Base-by-base conservation (phyloP, 1,140 invertebrate species). In the Brachionus rubens region DNA sequence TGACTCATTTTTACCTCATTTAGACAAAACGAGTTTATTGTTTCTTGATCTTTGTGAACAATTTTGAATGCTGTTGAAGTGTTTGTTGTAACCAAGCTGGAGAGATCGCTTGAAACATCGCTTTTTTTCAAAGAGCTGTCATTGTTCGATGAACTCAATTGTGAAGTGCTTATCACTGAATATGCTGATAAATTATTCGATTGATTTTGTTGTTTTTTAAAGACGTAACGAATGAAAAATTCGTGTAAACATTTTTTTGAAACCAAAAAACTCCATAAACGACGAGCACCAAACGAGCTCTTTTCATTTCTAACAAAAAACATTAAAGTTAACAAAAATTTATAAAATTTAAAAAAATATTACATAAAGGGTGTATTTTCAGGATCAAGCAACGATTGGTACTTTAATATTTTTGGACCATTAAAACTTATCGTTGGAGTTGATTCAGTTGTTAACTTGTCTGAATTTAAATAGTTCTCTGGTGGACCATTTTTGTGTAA, bases 1-100 rank as follows among this genome's bases (percentile, higher is more conserved):
- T 9, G 14, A 77, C 36, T 21, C 33, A 36, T 33, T 79, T 3
- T 84, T 83, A 92, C 91, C 85, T 91, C 90, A 87, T 96, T 98
- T 48, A 98, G 87, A 81, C 94, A 96, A 87, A 99, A 99, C 36
- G 96, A 92, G 78, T 93, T 90, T 77, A 99, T 97, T 75, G 93
- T 93, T 84, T 99, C 96, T 87, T 97, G 94, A 82, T 99, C 96
- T 86, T 98, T 98, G 83, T 99, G 96, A 77, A 98, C 95, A 77
- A 99, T 94, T 76, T 94, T 88, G 75, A 97, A 92, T 46, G 93
- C 5, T 4, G 83, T 68, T 86, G 82, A 12, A 78, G 41, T 28
- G 56, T 12, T 48, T 14, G 24, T 24, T 40, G 19, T 59, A 10
- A 4, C 14, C 24, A 36, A 12, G 5, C 50, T 16, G 24, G 47